Base-by-base conservation (phyloP, 2,113 vertebrate genomes). In the Lasiurus cinereus region DNA sequence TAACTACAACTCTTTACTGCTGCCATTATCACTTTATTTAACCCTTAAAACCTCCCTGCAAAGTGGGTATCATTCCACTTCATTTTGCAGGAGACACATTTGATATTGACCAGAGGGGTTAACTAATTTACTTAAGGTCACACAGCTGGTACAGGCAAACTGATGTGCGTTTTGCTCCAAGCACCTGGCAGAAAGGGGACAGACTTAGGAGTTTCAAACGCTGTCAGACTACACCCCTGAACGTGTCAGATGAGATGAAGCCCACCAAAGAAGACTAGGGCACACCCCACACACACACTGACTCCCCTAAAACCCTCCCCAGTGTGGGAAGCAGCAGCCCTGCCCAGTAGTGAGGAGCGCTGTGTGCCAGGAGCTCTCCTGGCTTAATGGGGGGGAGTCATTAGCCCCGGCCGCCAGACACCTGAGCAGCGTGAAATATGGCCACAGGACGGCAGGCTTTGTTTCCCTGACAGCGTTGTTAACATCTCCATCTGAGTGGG, bases 341-440 rank as follows among this genome's bases (percentile, higher is more conserved):
- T 92, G 74, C 92, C 94, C 93, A 67, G 97, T 97, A 97, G 92
- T 0, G 74, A 74, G 91, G 64, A 79, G 54, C 52, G 92, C 97
- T 97, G 95, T 88, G 98, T 46, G 43, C 96, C 66, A 13, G 93
- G 91, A 18, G 73, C 93, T 96, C 94, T 96, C 10, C 2, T 24
- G 21, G 93, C 91, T 80, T 98, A 97, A 98, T 89, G 94, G 96
- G 98, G 97, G 97, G 98, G 91, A 94, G 64, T 96, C 96, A 74
- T 98, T 98, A 98, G 97, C 95, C 93, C 87, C 88, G 94, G 92
- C 96, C 92, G 29, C 92, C 4, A 22, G 91, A 92, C 97, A 97
- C 98, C 98, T 96, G 97, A 98, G 97, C 97, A 93, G 89, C 76
- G 1, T 52, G 89, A 18, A 59, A 62, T 83, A 80, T 0, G 22